Conservation (phyloP, 2,888 invertebrate genomes). For the Aelia acuminata region DNA sequence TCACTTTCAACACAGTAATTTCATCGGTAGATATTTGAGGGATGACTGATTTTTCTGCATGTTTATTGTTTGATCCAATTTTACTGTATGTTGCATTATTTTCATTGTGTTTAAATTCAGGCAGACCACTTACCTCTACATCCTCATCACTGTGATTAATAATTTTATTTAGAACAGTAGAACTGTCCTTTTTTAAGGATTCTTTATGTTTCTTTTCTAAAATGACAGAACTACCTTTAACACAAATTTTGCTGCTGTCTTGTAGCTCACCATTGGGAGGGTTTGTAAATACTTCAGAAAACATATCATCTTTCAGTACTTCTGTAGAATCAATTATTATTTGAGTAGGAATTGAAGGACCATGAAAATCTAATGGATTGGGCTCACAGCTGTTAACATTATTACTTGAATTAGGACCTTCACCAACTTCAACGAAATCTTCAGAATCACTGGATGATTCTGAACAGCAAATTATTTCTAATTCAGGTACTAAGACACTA, state of each 20-base stretch:
- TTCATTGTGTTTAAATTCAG: not conserved
- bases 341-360: slow-evolving; percentile 24
- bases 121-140: not conserved
- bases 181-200: not conserved
- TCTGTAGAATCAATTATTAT: slow-evolving; percentile 63
- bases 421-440: slow-evolving; percentile 50
- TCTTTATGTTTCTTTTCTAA: not conserved
- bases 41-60: not conserved
- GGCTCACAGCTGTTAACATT: not conserved
- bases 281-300: slow-evolving; percentile 78
- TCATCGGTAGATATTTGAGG: slow-evolving; percentile 57
- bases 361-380: slow-evolving; percentile 28
- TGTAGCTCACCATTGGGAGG: slow-evolving; percentile 36
- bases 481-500: not conserved
- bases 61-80: not conserved
- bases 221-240: not conserved
- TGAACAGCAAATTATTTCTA: not conserved
- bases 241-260: not conserved
- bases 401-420: not conserved
- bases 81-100: not conserved
- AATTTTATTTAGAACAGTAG: not conserved
- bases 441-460: slow-evolving; percentile 52
- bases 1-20: slow-evolving; percentile 60
- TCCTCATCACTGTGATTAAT: not conserved
- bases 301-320: slow-evolving; percentile 75